phyloP scores from a whole-genome alignment of 2,797 vertebrate species.

The Spheniscus humboldti region DNA sequence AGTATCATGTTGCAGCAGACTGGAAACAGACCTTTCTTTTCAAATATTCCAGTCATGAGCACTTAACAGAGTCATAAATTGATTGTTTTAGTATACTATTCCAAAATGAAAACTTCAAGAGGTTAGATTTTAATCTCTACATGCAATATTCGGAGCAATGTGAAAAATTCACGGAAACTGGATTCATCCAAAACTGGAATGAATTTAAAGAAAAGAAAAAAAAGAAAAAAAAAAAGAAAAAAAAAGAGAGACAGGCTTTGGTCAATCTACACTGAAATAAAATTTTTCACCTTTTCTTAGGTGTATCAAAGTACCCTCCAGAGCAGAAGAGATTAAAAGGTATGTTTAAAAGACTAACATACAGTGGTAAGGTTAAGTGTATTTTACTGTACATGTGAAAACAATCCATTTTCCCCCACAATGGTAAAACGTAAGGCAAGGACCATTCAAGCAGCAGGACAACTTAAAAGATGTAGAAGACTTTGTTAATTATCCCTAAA shows the following conservation, averaged over 20 bases:
- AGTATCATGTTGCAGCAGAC: neutral
- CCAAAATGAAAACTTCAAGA: neutral
- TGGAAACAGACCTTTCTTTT: neutral
- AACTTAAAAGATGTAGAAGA: neutral
- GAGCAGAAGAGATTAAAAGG: neutral
- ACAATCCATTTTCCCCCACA: neutral
- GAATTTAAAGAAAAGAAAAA: neutral
- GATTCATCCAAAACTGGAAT: neutral
- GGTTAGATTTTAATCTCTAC: neutral
- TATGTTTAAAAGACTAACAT: neutral
- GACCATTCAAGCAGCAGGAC: neutral
- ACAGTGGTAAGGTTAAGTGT: neutral
- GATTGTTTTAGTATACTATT: neutral
- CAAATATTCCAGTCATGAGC: neutral
- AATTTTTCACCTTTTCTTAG: neutral
- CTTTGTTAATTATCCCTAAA: neutral
- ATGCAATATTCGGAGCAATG: neutral
- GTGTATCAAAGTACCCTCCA: neutral
- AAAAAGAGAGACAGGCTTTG: neutral
- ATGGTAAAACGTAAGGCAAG: neutral
- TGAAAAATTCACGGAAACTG: neutral
- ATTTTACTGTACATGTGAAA: neutral
- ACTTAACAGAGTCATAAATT: neutral
- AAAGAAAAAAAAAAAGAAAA: fast-evolving
- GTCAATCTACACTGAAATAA: neutral